phyloP scores from a whole-genome alignment of 2,888 invertebrate genomes.

The Notocelia uddmanniana region DNA sequence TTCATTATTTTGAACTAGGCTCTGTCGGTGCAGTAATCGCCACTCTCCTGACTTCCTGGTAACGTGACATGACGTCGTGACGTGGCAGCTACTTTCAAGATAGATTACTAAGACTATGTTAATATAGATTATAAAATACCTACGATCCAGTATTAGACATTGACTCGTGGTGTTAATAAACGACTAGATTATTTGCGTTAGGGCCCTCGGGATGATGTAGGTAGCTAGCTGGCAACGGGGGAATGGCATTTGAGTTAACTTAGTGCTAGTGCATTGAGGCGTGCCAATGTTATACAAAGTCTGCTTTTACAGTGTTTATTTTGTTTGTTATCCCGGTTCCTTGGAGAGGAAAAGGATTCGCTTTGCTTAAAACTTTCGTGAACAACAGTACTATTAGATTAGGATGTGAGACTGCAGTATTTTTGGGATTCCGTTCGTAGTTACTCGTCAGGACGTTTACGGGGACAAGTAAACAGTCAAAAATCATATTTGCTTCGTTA shows the following conservation, averaged over 20 bases:
- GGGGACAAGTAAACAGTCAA: too few relatives aligned
- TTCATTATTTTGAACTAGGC: too few relatives aligned
- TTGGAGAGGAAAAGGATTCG: not conserved
- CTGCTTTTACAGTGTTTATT: conserved; percentile 22
- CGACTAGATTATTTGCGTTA: not conserved
- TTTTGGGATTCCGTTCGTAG: not conserved
- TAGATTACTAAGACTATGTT: not conserved
- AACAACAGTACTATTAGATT: not conserved
- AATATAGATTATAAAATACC: not conserved
- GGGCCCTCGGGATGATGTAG: not conserved
- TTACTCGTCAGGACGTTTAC: not conserved
- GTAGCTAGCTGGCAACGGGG: conserved; percentile 7
- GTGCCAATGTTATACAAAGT: conserved; percentile 10
- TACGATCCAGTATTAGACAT: not conserved
- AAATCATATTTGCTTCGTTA: too few relatives aligned
- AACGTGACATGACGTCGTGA: too few relatives aligned
- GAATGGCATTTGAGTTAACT: not conserved
- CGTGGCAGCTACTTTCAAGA: too few relatives aligned
- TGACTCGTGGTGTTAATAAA: not conserved
- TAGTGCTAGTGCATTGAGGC: not conserved
- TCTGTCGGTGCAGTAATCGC: too few relatives aligned
- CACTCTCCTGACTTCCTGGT: too few relatives aligned
- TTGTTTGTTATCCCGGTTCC: not conserved
- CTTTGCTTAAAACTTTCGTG: not conserved
- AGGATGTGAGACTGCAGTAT: not conserved